Base-by-base conservation (phyloP, 2,113 vertebrate species). In the Pterocles gutturalis region DNA sequence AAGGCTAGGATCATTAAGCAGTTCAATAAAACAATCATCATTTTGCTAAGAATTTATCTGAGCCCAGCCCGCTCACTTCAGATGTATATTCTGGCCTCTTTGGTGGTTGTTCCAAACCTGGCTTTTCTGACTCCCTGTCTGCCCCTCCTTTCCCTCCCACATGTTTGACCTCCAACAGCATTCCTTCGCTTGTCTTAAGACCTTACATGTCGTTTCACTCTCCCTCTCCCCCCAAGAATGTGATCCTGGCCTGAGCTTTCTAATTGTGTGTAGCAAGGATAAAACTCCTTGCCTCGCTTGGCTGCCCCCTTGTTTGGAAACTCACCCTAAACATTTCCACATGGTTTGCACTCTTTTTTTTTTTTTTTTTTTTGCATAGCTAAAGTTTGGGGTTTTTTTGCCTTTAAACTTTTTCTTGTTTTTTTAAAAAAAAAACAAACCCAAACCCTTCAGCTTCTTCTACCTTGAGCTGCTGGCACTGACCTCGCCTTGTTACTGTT, bases 251-350 rank as follows among this genome's bases (percentile, higher is more conserved):
- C 84, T 70, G 79, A 95, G 89, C 85, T 96, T 96, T 94, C 79
- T 95, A 96, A 97, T 95, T 97, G 87, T 95, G 90, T 97, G 78
- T 92, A 96, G 94, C 86, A 65, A 94, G 95, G 83, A 95, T 97
- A 97, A 96, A 97, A 93, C 93, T 96, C 33, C 89, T 97, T 94
- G 92, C 92, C 95, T 97, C 0, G 38, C 96, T 97, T 96, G 97
- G 95, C 96, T 98, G 94, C 90, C 87, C 88, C 48, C 86, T 96
- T 89, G 77, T 93, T 98, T 96, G 88, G 91, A 97, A 97, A 96
- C 55, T 95, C 91, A 97, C 87, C 90, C 90, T 98, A 98, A 98
- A 96, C 80, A 96, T 97, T 98, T 98, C 97, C 97, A 98, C 94
- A 98, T 98, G 97, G 84, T 85, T 97, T 95, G 77, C 62, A 89